phyloP scores from a whole-genome alignment of 2,797 vertebrate species.

The Anguilla marmorata region DNA sequence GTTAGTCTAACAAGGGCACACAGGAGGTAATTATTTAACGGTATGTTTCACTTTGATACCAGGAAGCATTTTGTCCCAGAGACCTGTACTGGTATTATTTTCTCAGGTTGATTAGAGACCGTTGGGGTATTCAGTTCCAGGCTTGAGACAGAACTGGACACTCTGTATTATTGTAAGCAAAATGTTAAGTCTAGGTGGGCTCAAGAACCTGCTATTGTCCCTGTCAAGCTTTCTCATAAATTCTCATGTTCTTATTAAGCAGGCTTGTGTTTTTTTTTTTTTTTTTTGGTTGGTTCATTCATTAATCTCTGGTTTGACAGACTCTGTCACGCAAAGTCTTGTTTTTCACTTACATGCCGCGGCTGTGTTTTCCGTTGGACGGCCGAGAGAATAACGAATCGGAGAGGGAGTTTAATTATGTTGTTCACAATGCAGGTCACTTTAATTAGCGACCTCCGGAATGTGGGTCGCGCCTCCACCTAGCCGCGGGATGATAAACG shows the following conservation, averaged over 20 bases:
- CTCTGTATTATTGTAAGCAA: neutral
- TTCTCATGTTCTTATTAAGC: neutral
- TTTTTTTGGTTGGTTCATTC: neutral
- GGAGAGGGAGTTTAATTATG: constrained; percentile 72
- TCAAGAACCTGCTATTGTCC: neutral
- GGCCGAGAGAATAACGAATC: constrained; percentile 67
- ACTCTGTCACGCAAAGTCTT: neutral
- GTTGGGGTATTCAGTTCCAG: neutral
- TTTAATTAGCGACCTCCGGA: constrained; percentile 73
- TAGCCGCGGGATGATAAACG: constrained; percentile 35
- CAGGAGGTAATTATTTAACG: neutral
- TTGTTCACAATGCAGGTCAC: constrained; percentile 72
- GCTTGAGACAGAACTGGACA: neutral
- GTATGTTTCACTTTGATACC: neutral
- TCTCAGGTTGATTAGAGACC: neutral
- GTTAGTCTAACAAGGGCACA: neutral
- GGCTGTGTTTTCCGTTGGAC: constrained; percentile 41
- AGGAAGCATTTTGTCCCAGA: constrained; percentile 11
- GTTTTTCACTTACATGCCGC: constrained; percentile 51
- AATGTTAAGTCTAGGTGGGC: neutral
- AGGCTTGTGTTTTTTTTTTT: neutral
- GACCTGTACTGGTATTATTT: neutral
- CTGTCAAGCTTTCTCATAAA: neutral
- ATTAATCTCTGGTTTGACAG: neutral
- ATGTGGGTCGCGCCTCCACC: constrained; percentile 63